Conservation (phyloP, 1,140 invertebrate species). For the Euwallacea fornicatus region DNA sequence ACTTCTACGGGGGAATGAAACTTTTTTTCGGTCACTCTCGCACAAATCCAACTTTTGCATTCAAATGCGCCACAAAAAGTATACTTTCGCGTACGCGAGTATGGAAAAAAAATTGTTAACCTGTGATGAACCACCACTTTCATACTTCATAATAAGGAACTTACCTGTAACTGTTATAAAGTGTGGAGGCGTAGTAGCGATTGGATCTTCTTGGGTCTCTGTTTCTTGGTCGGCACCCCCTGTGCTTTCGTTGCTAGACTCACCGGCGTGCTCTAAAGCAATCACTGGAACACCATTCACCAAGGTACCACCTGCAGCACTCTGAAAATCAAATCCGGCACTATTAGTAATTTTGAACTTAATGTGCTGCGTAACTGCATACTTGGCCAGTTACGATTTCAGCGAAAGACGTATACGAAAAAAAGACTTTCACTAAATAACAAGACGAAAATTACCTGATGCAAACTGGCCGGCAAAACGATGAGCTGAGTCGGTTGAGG, state of each 20-base stretch:
- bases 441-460: conserved; percentile 49
- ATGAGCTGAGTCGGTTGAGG: conserved; percentile 52
- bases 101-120: no score
- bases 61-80: no score
- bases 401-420: neutral
- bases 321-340: conserved; percentile 11
- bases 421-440: conserved; percentile 26
- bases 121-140: no score
- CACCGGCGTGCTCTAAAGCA: conserved; percentile 51
- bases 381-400: neutral
- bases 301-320: conserved; percentile 41
- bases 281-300: conserved; percentile 54
- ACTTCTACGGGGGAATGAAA: no score
- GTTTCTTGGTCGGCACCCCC: conserved; percentile 48
- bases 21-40: no score
- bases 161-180: conserved; percentile 54
- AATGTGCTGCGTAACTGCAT: no score
- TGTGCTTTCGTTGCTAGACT: conserved; percentile 53
- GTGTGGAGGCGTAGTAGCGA: conserved; percentile 50
- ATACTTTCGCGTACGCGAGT: no score
- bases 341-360: no score
- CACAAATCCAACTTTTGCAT: no score
- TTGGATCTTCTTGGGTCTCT: conserved; percentile 50
- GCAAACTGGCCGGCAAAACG: conserved; percentile 53
- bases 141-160: neutral